Evolutionary conservation across 2,113 vertebrate genomes (phyloP).

Genomic region (Vombatus ursinus): DNA sequence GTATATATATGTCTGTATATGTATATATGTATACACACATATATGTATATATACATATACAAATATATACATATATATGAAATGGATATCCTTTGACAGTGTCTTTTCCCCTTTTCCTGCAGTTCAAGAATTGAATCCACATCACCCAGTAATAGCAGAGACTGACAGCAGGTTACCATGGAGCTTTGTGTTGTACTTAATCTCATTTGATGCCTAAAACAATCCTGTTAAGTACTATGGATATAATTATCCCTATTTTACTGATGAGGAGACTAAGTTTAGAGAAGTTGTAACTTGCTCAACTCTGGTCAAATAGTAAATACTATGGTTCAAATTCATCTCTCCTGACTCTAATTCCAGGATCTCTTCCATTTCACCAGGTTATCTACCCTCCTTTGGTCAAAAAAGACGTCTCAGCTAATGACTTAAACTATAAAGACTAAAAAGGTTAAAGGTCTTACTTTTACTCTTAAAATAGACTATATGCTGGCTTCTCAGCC

Average conservation of each 20-base stretch:
- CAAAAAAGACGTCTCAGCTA: not conserved
- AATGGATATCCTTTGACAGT: not conserved
- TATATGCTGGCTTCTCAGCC: not conserved
- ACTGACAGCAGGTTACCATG: not conserved
- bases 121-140: not conserved
- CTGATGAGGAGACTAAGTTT: not conserved
- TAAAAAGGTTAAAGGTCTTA: not conserved
- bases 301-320: not conserved
- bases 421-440: not conserved
- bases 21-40: not conserved
- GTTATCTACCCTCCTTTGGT: not conserved
- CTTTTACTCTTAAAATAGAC: not conserved
- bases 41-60: not conserved
- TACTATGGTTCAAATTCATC: not conserved
- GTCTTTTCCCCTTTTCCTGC: not conserved
- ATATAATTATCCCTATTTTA: not conserved
- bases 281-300: not conserved
- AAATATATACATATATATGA: not conserved
- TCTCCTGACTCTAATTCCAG: not conserved
- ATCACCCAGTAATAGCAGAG: not conserved
- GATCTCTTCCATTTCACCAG: not conserved
- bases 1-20: too few species aligned
- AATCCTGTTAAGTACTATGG: not conserved
- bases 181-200: not conserved
- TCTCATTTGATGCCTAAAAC: not conserved